A percentile compares a stretch with the other conserved stretches of the same genome.
Evolutionary conservation across 1,140 invertebrate genomes (phyloP).

Genomic region (Euura lappo): DNA sequence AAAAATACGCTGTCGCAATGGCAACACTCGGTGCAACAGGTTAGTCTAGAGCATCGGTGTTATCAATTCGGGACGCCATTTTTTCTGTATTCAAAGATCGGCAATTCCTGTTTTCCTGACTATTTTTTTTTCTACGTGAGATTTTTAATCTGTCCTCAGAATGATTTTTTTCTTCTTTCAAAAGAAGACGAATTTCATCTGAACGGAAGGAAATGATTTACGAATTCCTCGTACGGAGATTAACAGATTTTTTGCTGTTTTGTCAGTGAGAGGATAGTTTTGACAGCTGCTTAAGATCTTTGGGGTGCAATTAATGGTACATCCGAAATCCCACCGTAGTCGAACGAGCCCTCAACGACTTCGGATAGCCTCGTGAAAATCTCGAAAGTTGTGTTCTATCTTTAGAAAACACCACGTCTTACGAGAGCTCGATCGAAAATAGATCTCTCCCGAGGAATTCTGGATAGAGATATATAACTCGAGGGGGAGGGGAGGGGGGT

Average conservation of each 20-base stretch:
- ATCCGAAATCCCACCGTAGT: too few species aligned
- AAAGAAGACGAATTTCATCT: too few species aligned
- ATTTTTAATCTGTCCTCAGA: too few species aligned
- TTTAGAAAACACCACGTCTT: conserved; percentile 37
- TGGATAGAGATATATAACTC: not conserved
- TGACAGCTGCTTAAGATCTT: too few species aligned
- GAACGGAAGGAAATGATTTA: too few species aligned
- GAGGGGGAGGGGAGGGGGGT: not conserved
- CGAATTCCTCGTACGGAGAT: too few species aligned
- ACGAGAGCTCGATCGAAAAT: conserved; percentile 52
- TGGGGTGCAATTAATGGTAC: too few species aligned
- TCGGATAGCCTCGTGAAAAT: not conserved
- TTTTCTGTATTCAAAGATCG: not conserved
- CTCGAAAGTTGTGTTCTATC: conserved; percentile 35
- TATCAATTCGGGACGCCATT: not conserved
- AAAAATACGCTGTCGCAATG: not conserved
- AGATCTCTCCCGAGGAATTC: conserved; percentile 42
- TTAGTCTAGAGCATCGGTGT: not conserved
- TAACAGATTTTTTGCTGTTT: too few species aligned
- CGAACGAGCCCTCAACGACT: not conserved
- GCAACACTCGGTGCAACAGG: conserved; percentile 1
- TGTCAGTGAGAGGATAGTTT: too few species aligned
- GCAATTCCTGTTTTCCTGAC: too few species aligned
- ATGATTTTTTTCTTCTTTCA: too few species aligned
- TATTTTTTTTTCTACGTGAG: too few species aligned